These are phyloP conservation scores for Acanthurus leucopareius DNA, from an alignment of 2,797 vertebrate species.

Conservation along the genomic window DNA sequence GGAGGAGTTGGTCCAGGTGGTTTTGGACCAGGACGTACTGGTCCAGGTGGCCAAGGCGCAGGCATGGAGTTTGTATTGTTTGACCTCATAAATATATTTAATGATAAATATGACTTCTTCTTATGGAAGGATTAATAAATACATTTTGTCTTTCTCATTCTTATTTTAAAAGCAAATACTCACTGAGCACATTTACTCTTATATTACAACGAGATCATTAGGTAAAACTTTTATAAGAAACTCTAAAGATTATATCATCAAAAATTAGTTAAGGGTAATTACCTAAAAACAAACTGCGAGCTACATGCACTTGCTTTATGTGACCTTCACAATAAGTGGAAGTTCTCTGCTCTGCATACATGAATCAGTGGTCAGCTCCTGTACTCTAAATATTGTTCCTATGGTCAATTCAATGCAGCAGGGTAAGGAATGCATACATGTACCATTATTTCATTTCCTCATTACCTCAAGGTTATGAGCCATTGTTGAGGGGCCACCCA, in stretches of 20 bases:
- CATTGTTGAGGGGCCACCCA: slow-evolving; percentile 51
- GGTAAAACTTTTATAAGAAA: not conserved
- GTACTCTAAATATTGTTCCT: slow-evolving; percentile 68
- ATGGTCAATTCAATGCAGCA: slow-evolving; percentile 34
- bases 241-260: not conserved
- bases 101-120: not conserved
- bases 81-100: not conserved
- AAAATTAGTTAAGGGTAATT: not conserved
- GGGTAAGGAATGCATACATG: slow-evolving; percentile 54
- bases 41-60: slow-evolving; percentile 62
- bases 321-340: slow-evolving; percentile 53
- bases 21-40: slow-evolving; percentile 57
- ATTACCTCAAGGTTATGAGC: slow-evolving; percentile 50
- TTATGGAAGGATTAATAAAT: not conserved
- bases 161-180: not conserved
- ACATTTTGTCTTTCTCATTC: not conserved
- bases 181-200: not conserved
- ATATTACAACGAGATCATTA: not conserved
- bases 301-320: slow-evolving; percentile 17
- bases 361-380: slow-evolving; percentile 5
- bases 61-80: slow-evolving; percentile 17
- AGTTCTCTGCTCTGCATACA: slow-evolving; percentile 19
- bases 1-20: slow-evolving; percentile 58
- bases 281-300: not conserved
- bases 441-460: slow-evolving; percentile 75